Percentiles rank a stretch among this genome's conserved stretches.
phyloP scores from a whole-genome alignment of 1,140 invertebrate genomes.

The Armadillidium nasatum region DNA sequence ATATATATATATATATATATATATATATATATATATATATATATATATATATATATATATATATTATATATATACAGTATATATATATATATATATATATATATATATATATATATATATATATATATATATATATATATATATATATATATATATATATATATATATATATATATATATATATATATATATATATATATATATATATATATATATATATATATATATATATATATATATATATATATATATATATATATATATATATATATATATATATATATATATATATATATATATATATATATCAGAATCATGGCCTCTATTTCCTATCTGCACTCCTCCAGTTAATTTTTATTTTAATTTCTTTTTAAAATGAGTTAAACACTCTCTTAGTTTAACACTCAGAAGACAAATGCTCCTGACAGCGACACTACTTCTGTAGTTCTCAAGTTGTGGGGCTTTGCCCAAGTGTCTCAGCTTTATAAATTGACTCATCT shows the following conservation, averaged over 20 bases:
- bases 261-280: too few species aligned
- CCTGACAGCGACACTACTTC: too few species aligned
- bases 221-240: constrained; percentile 19
- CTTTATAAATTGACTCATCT: too few species aligned
- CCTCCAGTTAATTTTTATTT: too few species aligned
- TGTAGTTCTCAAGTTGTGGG: too few species aligned
- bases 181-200: constrained; percentile 22
- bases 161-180: constrained; percentile 20
- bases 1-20: constrained; percentile 19
- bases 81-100: constrained; percentile 18
- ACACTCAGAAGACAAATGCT: too few species aligned
- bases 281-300: too few species aligned
- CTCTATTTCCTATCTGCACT: too few species aligned
- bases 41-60: constrained; percentile 18
- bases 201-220: constrained; percentile 7
- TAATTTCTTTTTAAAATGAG: too few species aligned
- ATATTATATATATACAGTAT: constrained; percentile 3
- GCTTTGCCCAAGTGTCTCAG: too few species aligned
- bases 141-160: constrained; percentile 16
- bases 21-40: constrained; percentile 17
- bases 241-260: constrained; percentile 28
- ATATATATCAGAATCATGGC: too few species aligned
- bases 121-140: constrained; percentile 16
- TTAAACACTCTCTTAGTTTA: too few species aligned
- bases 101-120: constrained; percentile 21